Percentiles rank a stretch among this genome's conserved stretches.
Conservation (phyloP, 2,888 invertebrate genomes). For the Neelides folsomi region DNA sequence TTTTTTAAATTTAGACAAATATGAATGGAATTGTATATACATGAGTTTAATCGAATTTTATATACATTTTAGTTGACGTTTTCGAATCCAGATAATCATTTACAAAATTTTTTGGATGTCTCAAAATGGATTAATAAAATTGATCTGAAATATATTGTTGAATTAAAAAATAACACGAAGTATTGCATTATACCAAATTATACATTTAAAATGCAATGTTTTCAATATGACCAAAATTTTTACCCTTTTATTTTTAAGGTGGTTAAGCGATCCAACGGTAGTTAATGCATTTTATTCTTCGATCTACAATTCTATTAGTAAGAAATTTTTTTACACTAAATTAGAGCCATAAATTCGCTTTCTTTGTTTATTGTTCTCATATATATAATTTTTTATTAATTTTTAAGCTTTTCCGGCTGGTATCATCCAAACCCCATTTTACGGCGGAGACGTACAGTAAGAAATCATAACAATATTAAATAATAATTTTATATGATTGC, state of each 20-base stretch:
- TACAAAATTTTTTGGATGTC: no score
- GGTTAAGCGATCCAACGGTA: conserved; percentile 49
- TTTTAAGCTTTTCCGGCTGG: conserved; percentile 64
- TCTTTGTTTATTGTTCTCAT: conserved; percentile 3
- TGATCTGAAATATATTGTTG: no score
- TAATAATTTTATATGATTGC: background rate
- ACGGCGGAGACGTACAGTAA: conserved; percentile 43
- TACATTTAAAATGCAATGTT: no score
- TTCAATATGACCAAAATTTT: background rate
- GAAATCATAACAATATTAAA: background rate
- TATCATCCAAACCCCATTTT: conserved; percentile 71
- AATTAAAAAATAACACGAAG: no score
- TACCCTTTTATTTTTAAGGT: conserved; percentile 13
- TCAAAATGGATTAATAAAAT: no score
- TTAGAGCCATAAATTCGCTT: background rate
- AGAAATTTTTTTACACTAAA: conserved; percentile 39
- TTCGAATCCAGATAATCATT: no score
- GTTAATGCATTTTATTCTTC: conserved; percentile 78
- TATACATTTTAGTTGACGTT: no score
- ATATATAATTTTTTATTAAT: background rate
- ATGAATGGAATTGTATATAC: no score
- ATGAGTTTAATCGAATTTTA: no score
- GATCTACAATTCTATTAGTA: conserved; percentile 74
- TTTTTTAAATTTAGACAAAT: no score
- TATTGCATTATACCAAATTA: no score